Conservation (phyloP, 35 echinoderm and acorn worm species). For the Apostichopus californicus region DNA sequence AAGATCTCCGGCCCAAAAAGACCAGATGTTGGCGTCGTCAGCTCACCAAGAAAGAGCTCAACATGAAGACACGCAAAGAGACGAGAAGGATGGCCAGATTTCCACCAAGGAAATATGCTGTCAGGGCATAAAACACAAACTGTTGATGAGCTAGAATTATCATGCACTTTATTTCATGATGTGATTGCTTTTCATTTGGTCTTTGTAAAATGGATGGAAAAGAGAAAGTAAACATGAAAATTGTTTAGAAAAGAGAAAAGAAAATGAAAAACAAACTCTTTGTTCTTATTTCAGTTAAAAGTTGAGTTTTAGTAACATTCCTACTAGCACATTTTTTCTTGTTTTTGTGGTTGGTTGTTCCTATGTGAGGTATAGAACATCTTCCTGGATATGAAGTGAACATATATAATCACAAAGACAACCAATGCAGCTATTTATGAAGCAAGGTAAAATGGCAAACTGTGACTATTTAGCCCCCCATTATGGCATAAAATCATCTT, state of each 20-base stretch:
- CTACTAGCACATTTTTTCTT: too few relatives aligned
- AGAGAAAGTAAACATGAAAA: neutral
- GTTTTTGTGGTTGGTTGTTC: too few relatives aligned
- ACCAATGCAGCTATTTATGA: too few relatives aligned
- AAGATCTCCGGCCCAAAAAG: slow-evolving; percentile 94
- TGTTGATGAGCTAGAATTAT: neutral
- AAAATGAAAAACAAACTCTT: neutral
- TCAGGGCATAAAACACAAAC: slow-evolving; percentile 63
- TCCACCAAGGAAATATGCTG: slow-evolving; percentile 80
- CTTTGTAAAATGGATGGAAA: neutral
- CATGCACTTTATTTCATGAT: neutral
- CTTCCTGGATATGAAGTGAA: too few relatives aligned
- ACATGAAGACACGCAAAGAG: slow-evolving; percentile 78
- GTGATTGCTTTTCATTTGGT: neutral
- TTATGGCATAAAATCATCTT: too few relatives aligned
- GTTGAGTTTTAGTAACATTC: too few relatives aligned
- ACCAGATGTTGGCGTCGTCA: slow-evolving; percentile 82
- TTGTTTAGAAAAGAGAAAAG: slow-evolving; percentile 3
- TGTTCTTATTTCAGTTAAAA: too few relatives aligned
- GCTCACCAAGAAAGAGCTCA: slow-evolving; percentile 74
- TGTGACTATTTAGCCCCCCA: too few relatives aligned
- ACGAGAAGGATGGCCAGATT: slow-evolving; percentile 76
- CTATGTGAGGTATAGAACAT: too few relatives aligned
- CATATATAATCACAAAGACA: too few relatives aligned
- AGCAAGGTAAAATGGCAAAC: too few relatives aligned